Evolutionary conservation across 2,888 invertebrate genomes (phyloP).

Genomic region (Octodonta nipae): DNA sequence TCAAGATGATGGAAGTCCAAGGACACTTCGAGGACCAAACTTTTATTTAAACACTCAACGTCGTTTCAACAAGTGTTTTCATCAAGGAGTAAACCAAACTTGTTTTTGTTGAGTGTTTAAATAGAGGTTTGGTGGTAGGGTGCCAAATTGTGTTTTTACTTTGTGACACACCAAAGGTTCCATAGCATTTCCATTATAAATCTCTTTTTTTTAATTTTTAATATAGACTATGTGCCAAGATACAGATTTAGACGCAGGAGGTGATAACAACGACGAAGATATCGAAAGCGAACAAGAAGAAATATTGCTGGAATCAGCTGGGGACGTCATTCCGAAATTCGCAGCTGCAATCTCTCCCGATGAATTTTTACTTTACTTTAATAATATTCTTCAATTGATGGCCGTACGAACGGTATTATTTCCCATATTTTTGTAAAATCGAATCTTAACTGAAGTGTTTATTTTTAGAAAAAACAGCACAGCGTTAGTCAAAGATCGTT

Average conservation of each 20-base stretch:
- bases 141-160: too few relatives aligned
- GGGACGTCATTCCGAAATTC: slow-evolving; percentile 57
- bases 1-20: too few relatives aligned
- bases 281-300: slow-evolving; percentile 63
- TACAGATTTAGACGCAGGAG: slow-evolving; percentile 34
- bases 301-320: slow-evolving; percentile 58
- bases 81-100: too few relatives aligned
- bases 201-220: too few relatives aligned
- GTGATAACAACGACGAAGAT: slow-evolving; percentile 32
- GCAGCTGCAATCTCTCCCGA: slow-evolving; percentile 51
- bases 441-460: too few relatives aligned
- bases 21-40: too few relatives aligned
- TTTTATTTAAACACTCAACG: too few relatives aligned
- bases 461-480: slow-evolving; percentile 50
- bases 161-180: too few relatives aligned
- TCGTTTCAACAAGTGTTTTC: too few relatives aligned
- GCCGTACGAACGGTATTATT: slow-evolving; percentile 47
- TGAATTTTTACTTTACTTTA: slow-evolving; percentile 55
- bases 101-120: too few relatives aligned
- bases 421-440: background rate
- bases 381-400: slow-evolving; percentile 47
- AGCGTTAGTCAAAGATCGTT: slow-evolving; percentile 55
- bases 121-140: too few relatives aligned
- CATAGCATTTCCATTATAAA: too few relatives aligned
- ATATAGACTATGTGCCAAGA: slow-evolving; percentile 40